Conservation (phyloP, 2,888 invertebrate species). For the Tachina fera region DNA sequence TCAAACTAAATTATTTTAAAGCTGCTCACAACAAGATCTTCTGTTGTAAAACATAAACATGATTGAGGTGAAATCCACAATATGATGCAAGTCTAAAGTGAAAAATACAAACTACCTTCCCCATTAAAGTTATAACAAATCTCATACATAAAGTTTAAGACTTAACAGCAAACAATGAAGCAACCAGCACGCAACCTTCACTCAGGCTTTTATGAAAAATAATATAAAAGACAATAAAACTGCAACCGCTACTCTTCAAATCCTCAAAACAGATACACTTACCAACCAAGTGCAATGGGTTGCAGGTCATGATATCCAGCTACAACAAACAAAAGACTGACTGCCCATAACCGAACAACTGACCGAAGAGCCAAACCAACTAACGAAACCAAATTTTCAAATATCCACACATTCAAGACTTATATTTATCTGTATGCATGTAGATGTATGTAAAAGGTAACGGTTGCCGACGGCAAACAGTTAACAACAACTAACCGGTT, state of each 20-base stretch:
- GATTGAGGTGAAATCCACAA: neutral
- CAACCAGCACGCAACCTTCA: constrained; percentile 10
- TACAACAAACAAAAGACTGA: constrained; percentile 3
- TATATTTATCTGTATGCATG: neutral
- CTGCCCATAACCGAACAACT: constrained; percentile 53
- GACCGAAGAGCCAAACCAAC: constrained; percentile 60
- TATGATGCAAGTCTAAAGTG: constrained; percentile 18
- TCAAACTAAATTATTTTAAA: constrained; percentile 41
- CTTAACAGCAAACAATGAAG: constrained; percentile 43
- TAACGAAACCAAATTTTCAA: constrained; percentile 61
- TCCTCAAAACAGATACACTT: constrained; percentile 25
- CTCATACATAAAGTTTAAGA: constrained; percentile 42
- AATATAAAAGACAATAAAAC: constrained; percentile 32
- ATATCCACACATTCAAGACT: constrained; percentile 1
- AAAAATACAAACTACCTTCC: neutral
- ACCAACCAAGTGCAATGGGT: constrained; percentile 12
- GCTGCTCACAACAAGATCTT: constrained; percentile 37
- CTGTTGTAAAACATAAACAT: neutral
- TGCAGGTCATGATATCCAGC: neutral
- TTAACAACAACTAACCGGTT: constrained; percentile 45
- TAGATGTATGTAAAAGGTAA: constrained; percentile 36
- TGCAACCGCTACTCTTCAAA: constrained; percentile 37
- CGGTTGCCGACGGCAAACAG: constrained; percentile 55
- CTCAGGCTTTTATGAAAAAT: neutral
- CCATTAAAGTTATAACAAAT: constrained; percentile 2